Conservation (phyloP, 2,888 invertebrate species). For the Idaea straminata region DNA sequence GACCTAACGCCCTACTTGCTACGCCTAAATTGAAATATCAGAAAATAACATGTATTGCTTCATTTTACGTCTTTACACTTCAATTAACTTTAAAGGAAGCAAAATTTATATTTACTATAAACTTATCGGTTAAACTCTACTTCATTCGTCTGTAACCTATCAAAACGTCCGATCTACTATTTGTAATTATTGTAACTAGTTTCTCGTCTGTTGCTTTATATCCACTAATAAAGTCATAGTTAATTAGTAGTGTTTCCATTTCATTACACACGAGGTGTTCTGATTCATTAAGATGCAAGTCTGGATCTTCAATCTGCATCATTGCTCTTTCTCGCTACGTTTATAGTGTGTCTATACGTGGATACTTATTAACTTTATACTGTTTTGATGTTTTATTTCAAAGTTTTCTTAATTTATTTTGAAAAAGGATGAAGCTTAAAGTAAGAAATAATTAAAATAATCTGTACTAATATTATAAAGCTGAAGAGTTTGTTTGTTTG, state of each 20-base stretch:
- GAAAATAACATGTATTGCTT: neutral
- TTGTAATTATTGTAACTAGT: neutral
- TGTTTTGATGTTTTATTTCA: neutral
- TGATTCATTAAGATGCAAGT: constrained; percentile 2
- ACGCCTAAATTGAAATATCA: too few species aligned
- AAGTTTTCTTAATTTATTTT: neutral
- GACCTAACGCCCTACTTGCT: too few species aligned
- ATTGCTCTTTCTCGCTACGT: constrained; percentile 12
- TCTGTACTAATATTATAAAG: too few species aligned
- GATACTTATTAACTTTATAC: neutral
- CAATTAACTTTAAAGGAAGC: neutral
- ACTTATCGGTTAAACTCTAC: neutral
- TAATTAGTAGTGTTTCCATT: constrained; percentile 16
- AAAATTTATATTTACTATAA: neutral
- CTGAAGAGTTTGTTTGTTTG: too few species aligned
- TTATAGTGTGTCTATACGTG: neutral
- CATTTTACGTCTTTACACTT: neutral
- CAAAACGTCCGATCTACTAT: neutral
- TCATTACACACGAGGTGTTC: constrained; percentile 19
- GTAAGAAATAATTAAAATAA: too few species aligned
- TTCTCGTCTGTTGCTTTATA: neutral
- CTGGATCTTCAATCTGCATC: constrained; percentile 18
- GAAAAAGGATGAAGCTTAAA: too few species aligned
- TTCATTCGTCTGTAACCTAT: neutral
- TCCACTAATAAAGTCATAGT: constrained; percentile 16